Base-by-base conservation (phyloP, 2,113 vertebrate genomes). In the Prunella himalayana region DNA sequence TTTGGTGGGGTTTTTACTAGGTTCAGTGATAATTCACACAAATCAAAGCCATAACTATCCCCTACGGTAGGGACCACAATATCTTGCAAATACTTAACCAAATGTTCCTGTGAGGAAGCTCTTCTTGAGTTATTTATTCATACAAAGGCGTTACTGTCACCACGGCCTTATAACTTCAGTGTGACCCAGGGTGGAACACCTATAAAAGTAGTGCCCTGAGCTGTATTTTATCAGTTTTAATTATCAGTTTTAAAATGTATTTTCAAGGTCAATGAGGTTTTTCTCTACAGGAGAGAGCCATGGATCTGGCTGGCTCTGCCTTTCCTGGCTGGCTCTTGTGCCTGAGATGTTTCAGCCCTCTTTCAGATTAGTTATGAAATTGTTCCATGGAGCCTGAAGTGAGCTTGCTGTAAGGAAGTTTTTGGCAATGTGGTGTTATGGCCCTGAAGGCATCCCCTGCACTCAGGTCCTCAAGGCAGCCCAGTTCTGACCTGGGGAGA, bases 291-390 rank as follows among this genome's bases (percentile, higher is more conserved):
- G 8, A 8, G 4, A 45, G 28, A 76, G 21, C 16, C 31, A 31
- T 0, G 1, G 35, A 47, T 22, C 39, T 45, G 44, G 3, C 7
- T 76, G 57, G 17, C 31, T 57, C 37, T 39, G 45, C 9, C 8
- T 25, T 39, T 69, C 4, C 18, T 78, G 54, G 61, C n/a, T 47
- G 24, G 39, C 4, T 14, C 11, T 16, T 68, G 39, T 53, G 23
- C 21, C 53, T 68, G n/a, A 47, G 31, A 49, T 0, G 0, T 25
- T 69, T 63, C 2, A 5, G 3, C 15, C 15, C 6, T 39, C 37
- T 33, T 27, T 72, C 49, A 54, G 21, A 13, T 68, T 25, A 53
- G 64, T 57, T 47, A 19, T 1, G 2, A 31, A 81, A 57, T 53
- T 47, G 7, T 63, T 81, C n/a, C 2, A 5, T 47, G 73, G 51